Conservation (phyloP, 1,140 invertebrate genomes). For the Drosophila truncata region DNA sequence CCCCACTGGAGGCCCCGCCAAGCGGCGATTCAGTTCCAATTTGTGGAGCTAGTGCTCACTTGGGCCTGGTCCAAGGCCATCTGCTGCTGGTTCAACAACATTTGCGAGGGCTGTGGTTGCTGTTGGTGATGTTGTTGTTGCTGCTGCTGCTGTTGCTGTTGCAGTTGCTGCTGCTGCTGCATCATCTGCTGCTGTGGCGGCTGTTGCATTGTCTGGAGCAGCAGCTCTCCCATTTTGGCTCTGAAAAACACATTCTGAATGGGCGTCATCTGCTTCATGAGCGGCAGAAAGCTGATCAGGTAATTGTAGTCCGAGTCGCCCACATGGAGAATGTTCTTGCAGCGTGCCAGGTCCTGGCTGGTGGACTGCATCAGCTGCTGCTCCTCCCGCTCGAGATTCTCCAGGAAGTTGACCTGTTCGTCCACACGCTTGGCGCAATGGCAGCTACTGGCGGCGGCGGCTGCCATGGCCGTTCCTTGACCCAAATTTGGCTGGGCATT, state of each 20-base stretch:
- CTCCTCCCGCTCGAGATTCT: slow-evolving; percentile 72
- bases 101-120: slow-evolving; percentile 56
- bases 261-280: slow-evolving; percentile 80
- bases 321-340: slow-evolving; percentile 71
- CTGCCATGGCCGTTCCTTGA: slow-evolving; percentile 36
- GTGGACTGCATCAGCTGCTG: slow-evolving; percentile 80
- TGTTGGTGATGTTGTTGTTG: slow-evolving; percentile 23
- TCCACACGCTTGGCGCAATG: slow-evolving; percentile 78
- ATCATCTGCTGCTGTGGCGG: slow-evolving; percentile 34
- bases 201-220: slow-evolving; percentile 74
- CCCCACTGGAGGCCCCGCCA: slow-evolving; percentile 8
- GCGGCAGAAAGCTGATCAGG: slow-evolving; percentile 76
- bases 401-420: slow-evolving; percentile 76
- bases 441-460: slow-evolving; percentile 59
- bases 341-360: slow-evolving; percentile 69
- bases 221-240: slow-evolving; percentile 76
- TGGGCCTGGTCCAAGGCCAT: slow-evolving; percentile 80
- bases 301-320: slow-evolving; percentile 82
- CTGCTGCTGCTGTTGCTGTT: slow-evolving; percentile 20
- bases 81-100: slow-evolving; percentile 76
- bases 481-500: not conserved
- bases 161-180: slow-evolving; percentile 25
- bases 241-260: slow-evolving; percentile 77
- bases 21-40: slow-evolving; percentile 58
- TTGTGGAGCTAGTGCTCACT: slow-evolving; percentile 73